phyloP scores from a whole-genome alignment of 2,113 vertebrate species.

The Xenus cinereus region DNA sequence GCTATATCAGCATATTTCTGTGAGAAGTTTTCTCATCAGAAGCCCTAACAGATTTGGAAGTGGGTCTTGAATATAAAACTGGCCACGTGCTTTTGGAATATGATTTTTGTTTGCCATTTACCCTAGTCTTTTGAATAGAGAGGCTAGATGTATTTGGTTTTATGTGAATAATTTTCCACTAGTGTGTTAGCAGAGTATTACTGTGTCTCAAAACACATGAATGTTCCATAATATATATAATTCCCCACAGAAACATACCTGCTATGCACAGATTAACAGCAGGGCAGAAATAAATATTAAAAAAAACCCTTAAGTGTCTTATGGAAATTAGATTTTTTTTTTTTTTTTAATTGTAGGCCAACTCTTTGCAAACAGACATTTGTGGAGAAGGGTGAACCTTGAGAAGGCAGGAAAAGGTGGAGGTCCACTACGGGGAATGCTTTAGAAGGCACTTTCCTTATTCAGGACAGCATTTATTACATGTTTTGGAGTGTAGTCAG shows the following conservation, averaged over 20 bases:
- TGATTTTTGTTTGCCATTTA: neutral
- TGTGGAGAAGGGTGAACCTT: neutral
- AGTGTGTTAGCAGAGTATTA: neutral
- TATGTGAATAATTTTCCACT: neutral
- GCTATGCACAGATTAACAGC: neutral
- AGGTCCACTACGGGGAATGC: neutral
- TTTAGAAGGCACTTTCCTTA: neutral
- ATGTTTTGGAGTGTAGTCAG: neutral
- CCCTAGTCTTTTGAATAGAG: neutral
- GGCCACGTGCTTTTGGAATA: neutral
- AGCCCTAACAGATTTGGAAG: neutral
- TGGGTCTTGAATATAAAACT: neutral
- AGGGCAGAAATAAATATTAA: neutral
- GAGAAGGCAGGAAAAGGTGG: neutral
- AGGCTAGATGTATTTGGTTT: neutral
- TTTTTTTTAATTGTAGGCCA: neutral
- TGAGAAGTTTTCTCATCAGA: neutral
- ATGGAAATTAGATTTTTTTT: neutral
- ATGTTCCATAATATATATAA: neutral
- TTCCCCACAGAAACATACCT: neutral
- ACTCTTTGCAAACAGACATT: neutral
- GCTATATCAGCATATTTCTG: neutral
- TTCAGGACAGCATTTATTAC: neutral
- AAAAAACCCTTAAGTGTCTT: neutral
- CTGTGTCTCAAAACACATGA: neutral